These are phyloP conservation scores for Erpetoichthys calabaricus DNA, from an alignment of 2,797 vertebrate genomes.

Conservation along the genomic window DNA sequence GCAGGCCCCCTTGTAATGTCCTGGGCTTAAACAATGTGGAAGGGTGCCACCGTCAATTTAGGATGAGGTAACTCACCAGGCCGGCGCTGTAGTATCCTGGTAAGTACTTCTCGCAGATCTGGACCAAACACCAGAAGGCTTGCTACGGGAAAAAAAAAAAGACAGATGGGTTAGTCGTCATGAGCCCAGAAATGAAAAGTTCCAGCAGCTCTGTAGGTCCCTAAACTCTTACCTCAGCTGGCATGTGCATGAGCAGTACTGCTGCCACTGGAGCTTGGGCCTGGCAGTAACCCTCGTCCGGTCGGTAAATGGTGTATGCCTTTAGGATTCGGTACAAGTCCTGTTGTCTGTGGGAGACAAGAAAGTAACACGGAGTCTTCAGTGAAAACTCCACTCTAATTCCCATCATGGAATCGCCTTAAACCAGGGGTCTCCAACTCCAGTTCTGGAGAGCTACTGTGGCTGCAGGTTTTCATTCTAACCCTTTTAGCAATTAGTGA, in stretches of 20 bases:
- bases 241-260: conserved; percentile 86
- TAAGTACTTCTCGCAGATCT: conserved; percentile 82
- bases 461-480: too few species aligned
- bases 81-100: conserved; percentile 87
- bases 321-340: conserved; percentile 80
- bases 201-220: not conserved
- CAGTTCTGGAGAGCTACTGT: too few species aligned
- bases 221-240: conserved; percentile 68
- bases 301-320: conserved; percentile 77
- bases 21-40: too few species aligned
- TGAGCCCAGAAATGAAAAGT: not conserved
- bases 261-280: conserved; percentile 82
- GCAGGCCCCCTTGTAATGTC: not conserved
- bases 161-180: not conserved
- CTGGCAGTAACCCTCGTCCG: conserved; percentile 83
- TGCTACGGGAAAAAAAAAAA: conserved; percentile 43
- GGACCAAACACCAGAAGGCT: conserved; percentile 88
- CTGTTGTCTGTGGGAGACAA: conserved; percentile 54
- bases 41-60: not conserved
- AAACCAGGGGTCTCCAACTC: too few species aligned
- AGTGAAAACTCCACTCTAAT: too few species aligned
- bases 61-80: conserved; percentile 52
- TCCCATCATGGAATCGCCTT: too few species aligned
- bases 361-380: not conserved
- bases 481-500: too few species aligned